Conservation (phyloP, 2,797 vertebrate species). For the Lagorchestes hirsutus region DNA sequence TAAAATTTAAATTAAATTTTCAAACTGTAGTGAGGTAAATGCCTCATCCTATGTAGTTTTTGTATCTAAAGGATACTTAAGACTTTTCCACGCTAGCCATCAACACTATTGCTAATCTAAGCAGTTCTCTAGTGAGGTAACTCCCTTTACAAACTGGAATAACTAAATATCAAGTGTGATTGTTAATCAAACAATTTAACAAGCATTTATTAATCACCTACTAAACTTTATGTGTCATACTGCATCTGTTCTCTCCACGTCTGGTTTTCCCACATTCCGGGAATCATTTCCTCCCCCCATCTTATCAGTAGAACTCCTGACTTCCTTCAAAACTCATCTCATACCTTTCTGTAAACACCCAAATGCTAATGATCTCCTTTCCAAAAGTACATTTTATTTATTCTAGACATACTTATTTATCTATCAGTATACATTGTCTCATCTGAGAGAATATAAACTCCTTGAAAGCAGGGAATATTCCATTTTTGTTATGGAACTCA, state of each 20-base stretch:
- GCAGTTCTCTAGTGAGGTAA: slow-evolving; percentile 12
- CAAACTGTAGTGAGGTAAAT: slow-evolving; percentile 27
- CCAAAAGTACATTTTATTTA: neutral
- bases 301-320: neutral
- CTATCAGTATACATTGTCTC: neutral
- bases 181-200: neutral
- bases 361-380: neutral
- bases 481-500: neutral
- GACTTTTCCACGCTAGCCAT: slow-evolving; percentile 40
- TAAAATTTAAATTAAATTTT: slow-evolving; percentile 44
- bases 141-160: slow-evolving; percentile 27
- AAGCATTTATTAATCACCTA: neutral
- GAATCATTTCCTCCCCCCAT: neutral
- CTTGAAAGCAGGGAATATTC: neutral
- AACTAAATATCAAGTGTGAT: slow-evolving; percentile 7
- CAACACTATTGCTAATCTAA: slow-evolving; percentile 46
- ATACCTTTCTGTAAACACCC: neutral
- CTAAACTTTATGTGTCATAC: neutral
- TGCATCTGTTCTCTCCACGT: neutral
- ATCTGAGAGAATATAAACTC: neutral
- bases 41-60: slow-evolving; percentile 25
- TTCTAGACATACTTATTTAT: neutral
- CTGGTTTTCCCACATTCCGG: neutral
- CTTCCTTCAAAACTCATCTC: neutral
- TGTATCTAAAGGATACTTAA: slow-evolving; percentile 16